Evolutionary conservation across 2,797 vertebrate species (phyloP).

Genomic region (Erpetoichthys calabaricus): DNA sequence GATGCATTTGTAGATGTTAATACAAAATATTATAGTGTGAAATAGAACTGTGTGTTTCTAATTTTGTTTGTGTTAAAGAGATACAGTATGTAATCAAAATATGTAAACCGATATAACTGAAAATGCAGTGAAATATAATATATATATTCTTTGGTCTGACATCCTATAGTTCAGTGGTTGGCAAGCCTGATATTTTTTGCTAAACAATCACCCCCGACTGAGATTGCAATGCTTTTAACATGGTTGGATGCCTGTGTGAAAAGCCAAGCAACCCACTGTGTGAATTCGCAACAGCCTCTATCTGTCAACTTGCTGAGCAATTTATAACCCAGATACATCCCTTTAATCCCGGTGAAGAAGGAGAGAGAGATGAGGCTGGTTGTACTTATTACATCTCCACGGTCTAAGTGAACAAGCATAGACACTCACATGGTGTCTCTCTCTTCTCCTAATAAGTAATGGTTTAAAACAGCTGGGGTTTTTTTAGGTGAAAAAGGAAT

Average conservation of each 20-base stretch:
- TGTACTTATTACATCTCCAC: too few relatives aligned
- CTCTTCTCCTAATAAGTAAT: too few relatives aligned
- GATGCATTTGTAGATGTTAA: too few relatives aligned
- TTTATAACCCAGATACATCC: constrained; percentile 41
- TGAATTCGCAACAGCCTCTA: constrained; percentile 52
- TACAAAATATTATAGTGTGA: too few relatives aligned
- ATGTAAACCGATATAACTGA: background rate
- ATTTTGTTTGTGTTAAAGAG: constrained; percentile 10
- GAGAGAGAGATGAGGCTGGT: background rate
- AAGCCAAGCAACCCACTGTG: constrained; percentile 48
- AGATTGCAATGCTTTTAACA: constrained; percentile 59
- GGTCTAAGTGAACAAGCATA: too few relatives aligned
- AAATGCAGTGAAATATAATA: constrained; percentile 13
- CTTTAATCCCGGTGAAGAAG: constrained; percentile 25
- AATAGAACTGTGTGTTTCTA: constrained; percentile 7
- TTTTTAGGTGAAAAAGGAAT: too few relatives aligned
- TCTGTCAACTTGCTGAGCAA: constrained; percentile 41
- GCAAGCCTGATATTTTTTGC: constrained; percentile 20
- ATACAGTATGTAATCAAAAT: constrained; percentile 2
- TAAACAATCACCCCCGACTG: constrained; percentile 38
- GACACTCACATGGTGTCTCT: too few relatives aligned
- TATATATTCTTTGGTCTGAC: too few relatives aligned
- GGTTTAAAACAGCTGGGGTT: too few relatives aligned
- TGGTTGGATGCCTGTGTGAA: constrained; percentile 45
- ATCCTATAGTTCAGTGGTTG: constrained; percentile 11